Base-by-base conservation (phyloP, 2,888 invertebrate genomes). In the Amphipoea oculea region DNA sequence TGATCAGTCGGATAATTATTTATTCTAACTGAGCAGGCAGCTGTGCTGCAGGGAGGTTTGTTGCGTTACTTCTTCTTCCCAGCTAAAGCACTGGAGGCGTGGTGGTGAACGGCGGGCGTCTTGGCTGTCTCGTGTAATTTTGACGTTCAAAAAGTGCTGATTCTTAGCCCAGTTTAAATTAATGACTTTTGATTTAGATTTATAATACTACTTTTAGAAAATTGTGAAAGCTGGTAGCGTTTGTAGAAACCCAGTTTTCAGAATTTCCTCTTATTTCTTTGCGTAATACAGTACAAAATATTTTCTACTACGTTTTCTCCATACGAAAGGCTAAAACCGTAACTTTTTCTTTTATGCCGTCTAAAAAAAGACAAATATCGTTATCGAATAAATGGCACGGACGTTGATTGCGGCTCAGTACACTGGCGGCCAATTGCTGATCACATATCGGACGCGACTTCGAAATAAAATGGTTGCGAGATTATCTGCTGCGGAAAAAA, bases 341-440 rank as follows among this genome's bases (percentile, higher is more conserved):
- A 86, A 85, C 87, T 82, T 83, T 78, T 73, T 70, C 81, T 70
- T 78, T 78, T 70, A 71, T 23, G 23, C 73, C n/a, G 57, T 42
- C 72, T 74, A 69, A 85, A 88, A 48, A 84, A 85, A 69, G 57
- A 66, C 70, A 84, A 89, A 82, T 81, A 86, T 76, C 74, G 84
- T 80, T 83, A 81, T 85, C 83, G 77, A 85, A 85, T 89, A 88
- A 87, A 86, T 88, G 83, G 75, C 71, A 69, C 73, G 82, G 69
- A 89, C 82, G 86, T 86, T 89, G 89, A 89, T 89, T 85, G 85
- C 86, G 81, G 83, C 79, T 83, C 89, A 86, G 87, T 89, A 87
- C 84, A 88, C 91, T 88, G 83, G 86, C 73, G 84, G 86, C 86
- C 92, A 91, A 91, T 92, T 89, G 89, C 88, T 86, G 88, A 86